Evolutionary conservation across 2,113 vertebrate genomes (phyloP).

Genomic region (Limanda limanda): DNA sequence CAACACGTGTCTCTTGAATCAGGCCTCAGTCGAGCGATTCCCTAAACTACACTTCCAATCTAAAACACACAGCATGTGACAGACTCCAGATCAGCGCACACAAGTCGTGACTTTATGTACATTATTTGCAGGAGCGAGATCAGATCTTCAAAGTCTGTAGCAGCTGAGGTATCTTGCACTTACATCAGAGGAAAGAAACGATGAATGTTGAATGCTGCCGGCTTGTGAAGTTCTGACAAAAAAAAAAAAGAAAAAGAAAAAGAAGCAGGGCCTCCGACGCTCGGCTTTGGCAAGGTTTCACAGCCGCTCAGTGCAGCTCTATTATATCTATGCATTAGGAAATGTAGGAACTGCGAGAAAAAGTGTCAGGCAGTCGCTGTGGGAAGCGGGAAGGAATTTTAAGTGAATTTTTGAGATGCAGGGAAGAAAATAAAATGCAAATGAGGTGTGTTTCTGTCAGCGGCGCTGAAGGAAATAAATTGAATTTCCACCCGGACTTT

Average conservation of each 20-base stretch:
- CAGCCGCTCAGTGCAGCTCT: conserved; percentile 36
- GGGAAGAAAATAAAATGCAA: conserved; percentile 43
- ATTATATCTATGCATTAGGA: conserved; percentile 56
- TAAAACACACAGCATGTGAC: conserved; percentile 42
- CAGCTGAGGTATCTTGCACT: conserved; percentile 53
- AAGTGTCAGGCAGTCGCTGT: conserved; percentile 25
- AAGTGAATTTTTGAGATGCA: conserved; percentile 43
- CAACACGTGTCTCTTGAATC: conserved; percentile 37
- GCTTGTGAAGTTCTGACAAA: conserved; percentile 66
- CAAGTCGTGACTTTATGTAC: conserved; percentile 55
- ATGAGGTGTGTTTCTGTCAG: conserved; percentile 53
- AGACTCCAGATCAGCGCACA: not conserved
- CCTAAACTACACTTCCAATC: conserved; percentile 26
- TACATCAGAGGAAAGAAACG: conserved; percentile 55
- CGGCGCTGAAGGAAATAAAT: conserved; percentile 27
- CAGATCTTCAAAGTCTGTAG: conserved; percentile 67
- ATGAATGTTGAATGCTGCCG: conserved; percentile 73
- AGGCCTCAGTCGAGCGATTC: conserved; percentile 30
- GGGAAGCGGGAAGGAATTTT: conserved; percentile 24
- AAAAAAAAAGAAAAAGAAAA: conserved; percentile 26
- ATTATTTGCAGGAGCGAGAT: conserved; percentile 54
- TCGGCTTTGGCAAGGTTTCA: conserved; percentile 50
- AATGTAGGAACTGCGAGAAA: conserved; percentile 13
- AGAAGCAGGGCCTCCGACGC: conserved; percentile 34
- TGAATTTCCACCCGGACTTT: conserved; percentile 42